Percentiles rank a stretch among this genome's conserved stretches.
phyloP scores from a whole-genome alignment of 2,888 invertebrate genomes.

The Perithous albicinctus region DNA sequence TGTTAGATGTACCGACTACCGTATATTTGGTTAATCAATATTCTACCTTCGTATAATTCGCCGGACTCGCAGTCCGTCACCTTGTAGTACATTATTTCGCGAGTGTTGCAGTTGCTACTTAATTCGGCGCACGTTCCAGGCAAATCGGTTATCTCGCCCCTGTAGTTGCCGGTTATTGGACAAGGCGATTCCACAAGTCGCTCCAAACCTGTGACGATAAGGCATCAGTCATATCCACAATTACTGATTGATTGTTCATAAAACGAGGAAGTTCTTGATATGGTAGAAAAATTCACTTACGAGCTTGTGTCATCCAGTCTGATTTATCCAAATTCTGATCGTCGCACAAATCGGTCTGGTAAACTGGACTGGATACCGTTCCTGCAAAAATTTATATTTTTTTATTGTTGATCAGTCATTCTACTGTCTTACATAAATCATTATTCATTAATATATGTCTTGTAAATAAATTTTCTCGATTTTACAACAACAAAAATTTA shows the following conservation, averaged over 20 bases:
- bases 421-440: too few species aligned
- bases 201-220: slow-evolving; percentile 81
- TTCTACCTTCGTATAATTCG: slow-evolving; percentile 87
- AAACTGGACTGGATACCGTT: slow-evolving; percentile 80
- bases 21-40: slow-evolving; percentile 9
- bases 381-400: slow-evolving; percentile 74
- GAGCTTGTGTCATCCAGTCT: slow-evolving; percentile 88
- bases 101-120: slow-evolving; percentile 88
- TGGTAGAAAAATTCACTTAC: slow-evolving; percentile 84
- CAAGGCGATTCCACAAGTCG: slow-evolving; percentile 86
- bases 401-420: background rate
- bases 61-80: slow-evolving; percentile 87
- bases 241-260: background rate
- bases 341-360: slow-evolving; percentile 84
- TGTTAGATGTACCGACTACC: slow-evolving; percentile 9
- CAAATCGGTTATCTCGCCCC: slow-evolving; percentile 88
- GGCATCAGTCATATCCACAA: background rate
- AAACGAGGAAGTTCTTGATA: background rate
- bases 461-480: too few species aligned
- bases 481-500: too few species aligned
- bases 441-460: too few species aligned
- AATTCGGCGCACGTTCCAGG: slow-evolving; percentile 88
- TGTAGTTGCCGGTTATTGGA: slow-evolving; percentile 89
- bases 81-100: slow-evolving; percentile 89
- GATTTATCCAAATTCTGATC: slow-evolving; percentile 86